Evolutionary conservation across 1,140 invertebrate species (phyloP), one percentile per base, ranked within the genome.

Genomic region (Rhyzopertha dominica): DNA sequence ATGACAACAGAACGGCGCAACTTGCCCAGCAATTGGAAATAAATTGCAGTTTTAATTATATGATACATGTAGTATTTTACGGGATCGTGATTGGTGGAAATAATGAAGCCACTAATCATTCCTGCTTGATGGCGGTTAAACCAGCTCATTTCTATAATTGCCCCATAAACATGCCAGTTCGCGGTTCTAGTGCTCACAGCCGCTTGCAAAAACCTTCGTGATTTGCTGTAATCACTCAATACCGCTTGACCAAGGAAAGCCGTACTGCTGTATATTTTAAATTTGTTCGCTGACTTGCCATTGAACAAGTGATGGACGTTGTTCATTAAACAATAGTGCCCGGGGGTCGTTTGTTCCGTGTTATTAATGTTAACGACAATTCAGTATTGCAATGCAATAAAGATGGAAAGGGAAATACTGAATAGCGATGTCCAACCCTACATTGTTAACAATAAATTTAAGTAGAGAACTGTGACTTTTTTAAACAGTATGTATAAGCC

Each of bases 41-140:
- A 53, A 53, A 53, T 53, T 50, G 51, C 47, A 50, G 42, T 54
- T 54, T 54, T 54, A 54, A 54, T 54, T 54, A 51, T 51, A 47
- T 22, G 43, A 40, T 53, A 53, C 51, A 44, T 43, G 46, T 41
- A 49, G 45, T 48, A 45, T 46, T 53, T 46, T 44, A 42, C 23
- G 17, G 8, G 40, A 30, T 43, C 47, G 47, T 44, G 43, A 44
- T 58, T 56, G 53, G 49, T 58, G 49, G 53, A 61, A 59, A 58
- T 59, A 58, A 61, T 61, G 59, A 61, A 59, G 59, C 57, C 43
- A 61, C 59, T 54, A 59, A 61, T 61, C 59, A 61, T 61, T 61
- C 54, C 38, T 23, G 46, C 40, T 50, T 53, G 56, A 61, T 56
- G 49, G 52, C 56, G 50, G 52, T 51, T 59, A 59, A 58, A 59